phyloP scores from a whole-genome alignment of 2,888 invertebrate genomes.

The Gonocerus acuteangulatus region DNA sequence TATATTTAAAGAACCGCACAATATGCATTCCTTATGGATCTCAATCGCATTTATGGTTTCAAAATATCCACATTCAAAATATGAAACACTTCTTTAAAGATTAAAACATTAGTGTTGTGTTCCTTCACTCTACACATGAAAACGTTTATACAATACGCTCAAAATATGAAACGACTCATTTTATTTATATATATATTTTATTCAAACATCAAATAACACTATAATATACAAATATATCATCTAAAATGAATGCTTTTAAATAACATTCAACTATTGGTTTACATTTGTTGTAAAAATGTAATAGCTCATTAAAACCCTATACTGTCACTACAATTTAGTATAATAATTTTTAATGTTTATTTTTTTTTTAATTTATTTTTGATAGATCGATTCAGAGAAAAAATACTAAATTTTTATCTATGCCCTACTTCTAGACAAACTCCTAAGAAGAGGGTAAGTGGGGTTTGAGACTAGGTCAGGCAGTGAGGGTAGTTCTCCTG shows the following conservation, averaged over 20 bases:
- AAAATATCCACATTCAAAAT: conserved; percentile 9
- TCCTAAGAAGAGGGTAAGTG: conserved; percentile 7
- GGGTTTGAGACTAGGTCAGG: conserved; percentile 13
- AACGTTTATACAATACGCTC: conserved; percentile 12
- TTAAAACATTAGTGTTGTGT: conserved; percentile 22
- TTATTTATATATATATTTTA: conserved; percentile 1
- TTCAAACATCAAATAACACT: conserved; percentile 19
- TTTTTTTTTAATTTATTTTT: neutral
- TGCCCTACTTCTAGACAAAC: conserved; percentile 6
- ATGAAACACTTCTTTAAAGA: conserved; percentile 16
- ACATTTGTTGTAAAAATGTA: conserved; percentile 23
- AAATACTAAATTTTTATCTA: conserved; percentile 2
- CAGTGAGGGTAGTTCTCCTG: neutral
- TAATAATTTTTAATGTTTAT: neutral
- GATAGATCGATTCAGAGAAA: conserved; percentile 6
- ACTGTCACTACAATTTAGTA: conserved; percentile 10
- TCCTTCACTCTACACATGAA: conserved; percentile 22
- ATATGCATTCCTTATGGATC: conserved; percentile 9
- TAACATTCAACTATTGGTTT: conserved; percentile 27
- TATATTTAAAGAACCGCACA: conserved; percentile 11
- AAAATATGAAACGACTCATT: conserved; percentile 22
- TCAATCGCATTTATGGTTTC: neutral
- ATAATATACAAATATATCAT: conserved; percentile 20
- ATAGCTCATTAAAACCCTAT: conserved; percentile 9
- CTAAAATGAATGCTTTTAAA: conserved; percentile 22